phyloP scores from a whole-genome alignment of 2,797 vertebrate genomes.

The Amphiprion clarkii region DNA sequence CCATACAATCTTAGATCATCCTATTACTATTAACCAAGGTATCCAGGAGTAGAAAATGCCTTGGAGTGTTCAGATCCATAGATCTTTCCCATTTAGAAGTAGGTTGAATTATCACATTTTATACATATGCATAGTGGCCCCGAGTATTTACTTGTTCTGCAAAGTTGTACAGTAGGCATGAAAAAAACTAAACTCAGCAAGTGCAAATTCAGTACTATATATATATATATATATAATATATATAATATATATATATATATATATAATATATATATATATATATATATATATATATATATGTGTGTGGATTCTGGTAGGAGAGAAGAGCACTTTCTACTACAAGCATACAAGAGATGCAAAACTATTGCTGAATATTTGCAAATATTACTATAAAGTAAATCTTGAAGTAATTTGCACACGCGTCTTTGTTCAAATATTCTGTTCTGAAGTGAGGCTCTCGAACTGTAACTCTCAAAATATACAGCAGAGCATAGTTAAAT shows the following conservation, averaged over 20 bases:
- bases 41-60: background rate
- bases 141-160: background rate
- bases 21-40: constrained; percentile 2
- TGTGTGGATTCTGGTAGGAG: background rate
- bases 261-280: too few species aligned
- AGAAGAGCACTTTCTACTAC: background rate
- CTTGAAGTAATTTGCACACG: constrained; percentile 6
- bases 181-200: background rate
- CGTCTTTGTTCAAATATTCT: background rate
- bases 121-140: background rate
- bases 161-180: background rate
- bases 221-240: background rate
- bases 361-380: background rate
- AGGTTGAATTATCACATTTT: background rate
- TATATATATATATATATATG: background rate
- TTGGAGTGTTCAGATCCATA: background rate
- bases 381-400: constrained; percentile 11
- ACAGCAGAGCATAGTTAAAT: background rate
- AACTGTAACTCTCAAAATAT: background rate
- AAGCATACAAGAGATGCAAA: background rate
- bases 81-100: background rate
- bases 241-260: too few species aligned
- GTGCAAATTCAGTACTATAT: background rate
- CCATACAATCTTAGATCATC: constrained; percentile 33
- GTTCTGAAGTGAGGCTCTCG: background rate